A percentile compares a stretch with the other conserved stretches of the same genome.
phyloP scores from a whole-genome alignment of 2,113 vertebrate genomes.

The Solea solea region DNA sequence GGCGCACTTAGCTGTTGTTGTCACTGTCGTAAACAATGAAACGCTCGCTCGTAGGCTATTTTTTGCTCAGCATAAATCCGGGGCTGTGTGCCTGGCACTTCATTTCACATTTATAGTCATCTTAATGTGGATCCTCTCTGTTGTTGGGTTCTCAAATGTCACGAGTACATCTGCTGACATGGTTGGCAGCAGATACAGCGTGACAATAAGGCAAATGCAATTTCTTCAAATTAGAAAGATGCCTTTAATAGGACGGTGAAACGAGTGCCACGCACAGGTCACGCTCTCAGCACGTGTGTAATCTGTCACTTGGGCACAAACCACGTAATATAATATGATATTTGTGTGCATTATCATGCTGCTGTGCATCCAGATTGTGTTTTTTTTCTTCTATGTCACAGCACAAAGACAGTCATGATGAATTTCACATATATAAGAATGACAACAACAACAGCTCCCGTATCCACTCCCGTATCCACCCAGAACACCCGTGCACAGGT shows the following conservation, averaged over 20 bases:
- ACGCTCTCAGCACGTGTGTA: constrained; percentile 36
- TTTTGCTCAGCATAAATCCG: constrained; percentile 29
- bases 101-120: constrained; percentile 31
- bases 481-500: constrained; percentile 6
- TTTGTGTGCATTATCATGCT: constrained; percentile 18
- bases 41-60: constrained; percentile 35
- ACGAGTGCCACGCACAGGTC: constrained; percentile 17
- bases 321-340: constrained; percentile 28
- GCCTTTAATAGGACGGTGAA: constrained; percentile 60
- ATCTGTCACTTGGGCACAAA: constrained; percentile 32
- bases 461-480: constrained; percentile 1
- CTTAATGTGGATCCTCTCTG: constrained; percentile 28
- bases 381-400: not conserved
- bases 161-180: constrained; percentile 3
- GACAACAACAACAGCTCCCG: not conserved
- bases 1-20: constrained; percentile 48
- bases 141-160: constrained; percentile 40
- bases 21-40: constrained; percentile 43
- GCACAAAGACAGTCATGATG: constrained; percentile 37
- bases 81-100: constrained; percentile 32
- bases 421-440: constrained; percentile 39
- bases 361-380: constrained; percentile 9
- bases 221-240: constrained; percentile 55
- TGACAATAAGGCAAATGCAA: constrained; percentile 63
- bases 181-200: constrained; percentile 52